Percentiles rank a stretch among this genome's conserved stretches.
Evolutionary conservation across 2,888 invertebrate genomes (phyloP).

Genomic region (Drepanosiphum platanoidis): DNA sequence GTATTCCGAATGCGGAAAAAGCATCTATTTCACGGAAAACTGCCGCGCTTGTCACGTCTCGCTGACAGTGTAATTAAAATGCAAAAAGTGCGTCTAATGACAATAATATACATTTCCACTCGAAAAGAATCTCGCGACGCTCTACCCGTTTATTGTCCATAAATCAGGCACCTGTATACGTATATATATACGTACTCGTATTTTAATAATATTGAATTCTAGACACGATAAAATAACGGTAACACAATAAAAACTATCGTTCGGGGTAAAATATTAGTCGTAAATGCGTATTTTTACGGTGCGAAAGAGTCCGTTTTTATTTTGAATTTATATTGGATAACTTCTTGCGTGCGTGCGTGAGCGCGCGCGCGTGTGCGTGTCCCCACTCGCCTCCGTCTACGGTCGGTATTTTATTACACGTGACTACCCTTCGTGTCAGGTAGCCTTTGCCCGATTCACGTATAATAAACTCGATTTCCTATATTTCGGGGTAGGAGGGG

Average conservation of each 20-base stretch:
- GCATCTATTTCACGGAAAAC: constrained; percentile 13
- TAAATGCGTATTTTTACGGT: neutral
- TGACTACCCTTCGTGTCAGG: constrained; percentile 51
- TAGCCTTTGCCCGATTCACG: constrained; percentile 20
- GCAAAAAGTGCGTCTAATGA: neutral
- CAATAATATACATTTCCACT: constrained; percentile 15
- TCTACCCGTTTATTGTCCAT: neutral
- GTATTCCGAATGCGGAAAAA: constrained; percentile 36
- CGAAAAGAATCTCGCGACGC: neutral
- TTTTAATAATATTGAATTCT: neutral
- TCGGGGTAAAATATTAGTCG: constrained; percentile 21
- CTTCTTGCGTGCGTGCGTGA: constrained; percentile 23
- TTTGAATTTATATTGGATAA: constrained; percentile 53
- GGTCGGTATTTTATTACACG: constrained; percentile 47
- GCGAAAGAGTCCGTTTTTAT: constrained; percentile 40
- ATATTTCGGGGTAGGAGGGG: too few relatives aligned
- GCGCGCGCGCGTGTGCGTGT: neutral
- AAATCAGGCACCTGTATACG: neutral
- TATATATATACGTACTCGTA: neutral
- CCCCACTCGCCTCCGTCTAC: neutral
- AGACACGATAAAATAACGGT: neutral
- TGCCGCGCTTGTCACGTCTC: neutral
- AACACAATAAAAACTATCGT: constrained; percentile 12
- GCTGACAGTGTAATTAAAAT: constrained; percentile 43
- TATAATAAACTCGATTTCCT: constrained; percentile 57